Percentiles rank a stretch among this genome's conserved stretches.
These are phyloP conservation scores for Colletes collaris DNA, from an alignment of 2,888 invertebrate species.

Conservation along the genomic window DNA sequence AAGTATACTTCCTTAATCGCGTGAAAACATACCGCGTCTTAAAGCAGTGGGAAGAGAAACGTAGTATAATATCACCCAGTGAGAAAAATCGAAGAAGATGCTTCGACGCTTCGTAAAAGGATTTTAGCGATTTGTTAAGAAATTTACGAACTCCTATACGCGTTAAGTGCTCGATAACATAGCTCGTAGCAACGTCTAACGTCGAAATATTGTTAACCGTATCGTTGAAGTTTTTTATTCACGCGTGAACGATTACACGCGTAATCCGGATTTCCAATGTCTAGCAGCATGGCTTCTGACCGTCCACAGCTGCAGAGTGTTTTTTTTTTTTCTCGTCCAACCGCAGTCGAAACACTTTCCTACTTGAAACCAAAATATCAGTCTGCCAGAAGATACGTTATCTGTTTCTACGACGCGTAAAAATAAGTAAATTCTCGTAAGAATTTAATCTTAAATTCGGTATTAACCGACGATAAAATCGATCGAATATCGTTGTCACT, in stretches of 20 bases:
- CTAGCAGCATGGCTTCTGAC: constrained; percentile 33
- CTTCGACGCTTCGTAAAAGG: not conserved
- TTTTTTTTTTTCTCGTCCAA: constrained; percentile 2
- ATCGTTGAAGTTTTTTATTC: constrained; percentile 15
- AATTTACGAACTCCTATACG: not conserved
- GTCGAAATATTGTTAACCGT: constrained; percentile 7
- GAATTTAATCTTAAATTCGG: too few species aligned
- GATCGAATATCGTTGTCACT: too few species aligned
- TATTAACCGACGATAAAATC: too few species aligned
- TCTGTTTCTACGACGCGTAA: too few species aligned
- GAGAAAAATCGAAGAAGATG: too few species aligned
- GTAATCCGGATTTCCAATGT: constrained; percentile 40
- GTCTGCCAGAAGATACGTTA: too few species aligned
- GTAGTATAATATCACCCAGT: too few species aligned
- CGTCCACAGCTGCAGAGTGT: constrained; percentile 5
- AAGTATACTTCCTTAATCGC: not conserved
- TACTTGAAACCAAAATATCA: not conserved
- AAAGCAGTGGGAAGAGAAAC: not conserved
- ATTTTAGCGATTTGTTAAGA: too few species aligned
- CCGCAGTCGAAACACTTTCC: not conserved
- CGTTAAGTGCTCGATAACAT: not conserved
- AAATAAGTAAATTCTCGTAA: too few species aligned
- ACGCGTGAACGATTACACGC: constrained; percentile 30
- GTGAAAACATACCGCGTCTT: not conserved
- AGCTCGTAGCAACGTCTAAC: not conserved